phyloP scores from a whole-genome alignment of 2,113 vertebrate species.

The Sterrhoptilus dennistouni region DNA sequence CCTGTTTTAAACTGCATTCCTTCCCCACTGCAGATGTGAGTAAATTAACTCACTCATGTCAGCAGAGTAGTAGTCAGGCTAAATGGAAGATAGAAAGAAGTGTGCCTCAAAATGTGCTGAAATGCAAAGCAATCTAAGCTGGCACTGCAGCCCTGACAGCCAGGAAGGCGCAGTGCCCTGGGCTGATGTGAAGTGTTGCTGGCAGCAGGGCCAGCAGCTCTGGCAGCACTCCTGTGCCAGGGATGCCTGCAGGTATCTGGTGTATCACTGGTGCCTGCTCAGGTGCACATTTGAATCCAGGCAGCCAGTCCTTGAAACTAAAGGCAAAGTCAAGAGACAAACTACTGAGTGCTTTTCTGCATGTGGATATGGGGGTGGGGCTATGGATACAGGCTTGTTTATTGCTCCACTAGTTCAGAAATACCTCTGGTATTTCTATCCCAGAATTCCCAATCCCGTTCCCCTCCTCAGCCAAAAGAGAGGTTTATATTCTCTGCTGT shows the following conservation, averaged over 20 bases:
- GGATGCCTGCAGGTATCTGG: neutral
- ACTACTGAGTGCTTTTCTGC: neutral
- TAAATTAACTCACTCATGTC: neutral
- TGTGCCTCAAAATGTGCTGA: neutral
- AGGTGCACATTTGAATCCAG: constrained; percentile 24
- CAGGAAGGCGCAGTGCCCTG: neutral
- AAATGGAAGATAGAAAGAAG: neutral
- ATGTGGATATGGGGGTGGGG: neutral
- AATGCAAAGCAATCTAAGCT: neutral
- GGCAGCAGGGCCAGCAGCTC: constrained; percentile 2
- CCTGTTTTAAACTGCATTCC: neutral
- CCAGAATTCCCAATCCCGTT: neutral
- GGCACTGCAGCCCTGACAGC: neutral
- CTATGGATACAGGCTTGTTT: neutral
- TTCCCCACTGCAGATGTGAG: neutral
- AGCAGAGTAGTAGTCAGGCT: neutral
- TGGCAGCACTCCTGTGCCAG: neutral
- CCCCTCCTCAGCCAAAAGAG: neutral
- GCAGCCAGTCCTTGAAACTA: constrained; percentile 8
- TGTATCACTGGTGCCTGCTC: neutral
- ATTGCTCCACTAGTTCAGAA: neutral
- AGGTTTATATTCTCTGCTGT: neutral
- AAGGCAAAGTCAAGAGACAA: constrained; percentile 21
- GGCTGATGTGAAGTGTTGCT: neutral
- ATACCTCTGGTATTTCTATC: neutral